A percentile compares a stretch with the other conserved stretches of the same genome.
Evolutionary conservation across 2,888 invertebrate species (phyloP).

Genomic region (Torymus texanus): DNA sequence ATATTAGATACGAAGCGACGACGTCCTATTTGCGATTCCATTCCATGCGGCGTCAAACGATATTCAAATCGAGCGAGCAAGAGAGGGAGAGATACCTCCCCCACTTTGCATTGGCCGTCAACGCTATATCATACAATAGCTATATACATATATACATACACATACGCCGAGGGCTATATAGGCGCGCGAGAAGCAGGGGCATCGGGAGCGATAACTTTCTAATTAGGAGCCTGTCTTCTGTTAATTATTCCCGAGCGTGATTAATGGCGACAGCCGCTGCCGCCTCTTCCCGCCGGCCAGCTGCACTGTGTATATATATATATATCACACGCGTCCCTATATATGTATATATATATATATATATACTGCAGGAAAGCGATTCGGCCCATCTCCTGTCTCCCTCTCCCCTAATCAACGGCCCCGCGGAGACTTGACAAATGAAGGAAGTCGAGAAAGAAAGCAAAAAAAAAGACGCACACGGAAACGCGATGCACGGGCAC

Average conservation of each 20-base stretch:
- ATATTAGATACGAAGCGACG: background rate
- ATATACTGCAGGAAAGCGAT: background rate
- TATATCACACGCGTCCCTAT: background rate
- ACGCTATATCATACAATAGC: slow-evolving; percentile 49
- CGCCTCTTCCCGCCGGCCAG: slow-evolving; percentile 45
- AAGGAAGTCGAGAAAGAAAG: slow-evolving; percentile 52
- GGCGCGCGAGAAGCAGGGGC: slow-evolving; percentile 55
- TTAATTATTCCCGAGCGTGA: slow-evolving; percentile 70
- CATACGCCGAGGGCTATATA: too few relatives aligned
- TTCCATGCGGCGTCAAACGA: too few relatives aligned
- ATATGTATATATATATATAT: slow-evolving; percentile 4
- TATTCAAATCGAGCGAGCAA: background rate
- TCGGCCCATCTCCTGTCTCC: too few relatives aligned
- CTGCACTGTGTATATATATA: slow-evolving; percentile 9
- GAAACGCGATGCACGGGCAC: slow-evolving; percentile 19
- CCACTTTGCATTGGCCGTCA: slow-evolving; percentile 55
- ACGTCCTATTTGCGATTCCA: background rate
- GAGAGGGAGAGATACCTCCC: background rate
- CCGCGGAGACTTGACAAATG: slow-evolving; percentile 64
- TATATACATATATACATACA: too few relatives aligned
- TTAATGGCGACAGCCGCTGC: slow-evolving; percentile 65
- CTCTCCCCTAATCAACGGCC: slow-evolving; percentile 63
- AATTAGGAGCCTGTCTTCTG: slow-evolving; percentile 69
- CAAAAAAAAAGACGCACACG: slow-evolving; percentile 38
- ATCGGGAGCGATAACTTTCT: slow-evolving; percentile 70